phyloP scores from a whole-genome alignment of 2,113 vertebrate genomes.

The Zootoca vivipara region DNA sequence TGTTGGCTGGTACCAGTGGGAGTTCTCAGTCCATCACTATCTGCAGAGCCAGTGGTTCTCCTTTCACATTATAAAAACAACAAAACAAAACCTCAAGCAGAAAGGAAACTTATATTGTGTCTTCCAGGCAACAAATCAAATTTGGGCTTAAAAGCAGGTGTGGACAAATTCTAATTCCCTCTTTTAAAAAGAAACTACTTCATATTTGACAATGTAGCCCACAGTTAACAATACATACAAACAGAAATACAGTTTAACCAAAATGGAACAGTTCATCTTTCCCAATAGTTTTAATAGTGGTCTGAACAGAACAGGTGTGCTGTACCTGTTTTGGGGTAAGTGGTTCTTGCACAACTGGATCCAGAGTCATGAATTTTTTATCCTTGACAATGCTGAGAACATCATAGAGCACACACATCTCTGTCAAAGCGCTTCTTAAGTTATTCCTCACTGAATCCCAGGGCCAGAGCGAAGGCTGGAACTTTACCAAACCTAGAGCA shows the following conservation, averaged over 20 bases:
- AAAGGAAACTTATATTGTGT: neutral
- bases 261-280: neutral
- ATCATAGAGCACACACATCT: conserved; percentile 96
- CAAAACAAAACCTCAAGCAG: neutral
- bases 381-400: conserved; percentile 95
- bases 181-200: neutral
- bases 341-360: conserved; percentile 91
- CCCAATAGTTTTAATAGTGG: neutral
- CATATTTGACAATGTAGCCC: neutral
- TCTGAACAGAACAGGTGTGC: neutral
- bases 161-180: neutral
- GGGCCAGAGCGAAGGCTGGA: conserved; percentile 96
- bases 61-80: neutral
- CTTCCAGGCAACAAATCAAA: neutral
- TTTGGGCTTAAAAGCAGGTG: neutral
- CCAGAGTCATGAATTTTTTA: conserved; percentile 97
- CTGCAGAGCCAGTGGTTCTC: neutral
- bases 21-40: neutral
- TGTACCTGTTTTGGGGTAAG: conserved; percentile 80
- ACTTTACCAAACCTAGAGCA: conserved; percentile 87
- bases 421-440: conserved; percentile 88
- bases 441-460: conserved; percentile 98
- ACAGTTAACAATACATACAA: neutral
- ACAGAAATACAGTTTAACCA: neutral
- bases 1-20: neutral